Conservation (phyloP, 2,888 invertebrate species). For the Prenolepis imparis region DNA sequence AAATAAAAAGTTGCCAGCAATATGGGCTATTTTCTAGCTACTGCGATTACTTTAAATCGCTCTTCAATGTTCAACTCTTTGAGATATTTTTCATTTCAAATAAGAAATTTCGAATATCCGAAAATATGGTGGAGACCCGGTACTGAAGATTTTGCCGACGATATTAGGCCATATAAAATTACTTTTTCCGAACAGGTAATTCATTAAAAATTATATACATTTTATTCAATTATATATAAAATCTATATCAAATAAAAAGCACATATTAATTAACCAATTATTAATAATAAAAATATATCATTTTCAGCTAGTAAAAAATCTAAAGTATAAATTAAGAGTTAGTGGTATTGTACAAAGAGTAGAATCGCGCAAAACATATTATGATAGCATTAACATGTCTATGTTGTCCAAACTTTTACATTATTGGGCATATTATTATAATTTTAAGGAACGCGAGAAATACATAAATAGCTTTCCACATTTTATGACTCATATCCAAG, state of each 20-base stretch:
- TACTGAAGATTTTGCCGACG: not conserved
- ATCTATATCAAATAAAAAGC: not conserved
- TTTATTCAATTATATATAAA: not conserved
- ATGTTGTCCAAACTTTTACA: slow-evolving; percentile 89
- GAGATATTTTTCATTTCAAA: not conserved
- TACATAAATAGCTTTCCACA: slow-evolving; percentile 92
- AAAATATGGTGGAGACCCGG: not conserved
- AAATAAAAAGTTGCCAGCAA: not conserved
- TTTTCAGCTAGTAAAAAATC: slow-evolving; percentile 88
- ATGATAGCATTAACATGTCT: too few relatives aligned
- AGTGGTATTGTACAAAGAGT: slow-evolving; percentile 65
- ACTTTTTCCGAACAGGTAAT: not conserved
- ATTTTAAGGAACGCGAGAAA: slow-evolving; percentile 90
- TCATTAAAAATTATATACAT: not conserved
- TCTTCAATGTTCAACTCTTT: not conserved
- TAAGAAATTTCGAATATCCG: not conserved
- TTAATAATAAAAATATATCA: not conserved
- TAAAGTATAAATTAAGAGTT: slow-evolving; percentile 88
- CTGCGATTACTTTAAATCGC: not conserved
- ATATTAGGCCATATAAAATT: not conserved
- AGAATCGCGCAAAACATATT: too few relatives aligned
- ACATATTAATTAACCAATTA: not conserved
- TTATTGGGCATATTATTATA: slow-evolving; percentile 93
- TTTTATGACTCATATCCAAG: slow-evolving; percentile 92
- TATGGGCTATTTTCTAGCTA: not conserved